Evolutionary conservation across 2,113 vertebrate species (phyloP), one percentile per base, ranked within the genome.

Genomic region (Paradisaea rubra): DNA sequence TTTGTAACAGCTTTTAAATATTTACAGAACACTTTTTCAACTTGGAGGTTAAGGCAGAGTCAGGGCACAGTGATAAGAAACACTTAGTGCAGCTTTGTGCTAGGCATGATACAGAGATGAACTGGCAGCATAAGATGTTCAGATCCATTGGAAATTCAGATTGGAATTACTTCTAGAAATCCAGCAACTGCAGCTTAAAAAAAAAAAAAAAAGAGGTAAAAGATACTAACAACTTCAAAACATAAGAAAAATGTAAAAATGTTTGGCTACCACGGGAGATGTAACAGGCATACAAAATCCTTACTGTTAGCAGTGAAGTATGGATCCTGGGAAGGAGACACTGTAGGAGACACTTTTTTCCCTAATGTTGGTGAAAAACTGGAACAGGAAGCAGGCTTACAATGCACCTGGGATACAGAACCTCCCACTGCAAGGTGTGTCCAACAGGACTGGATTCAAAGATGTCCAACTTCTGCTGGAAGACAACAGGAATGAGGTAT

Each of bases 11-110:
- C 87, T 96, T 86, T 53, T 25, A 25, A 86, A 39, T 91, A 95
- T 93, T 90, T 93, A 96, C 95, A 97, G 39, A 60, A 86, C 52
- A 63, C 60, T 86, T 85, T 31, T 68, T 57, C 71, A 83, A 6
- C 39, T 47, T 25, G 1, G 6, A 88, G 49, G 44, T 96, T 95
- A 96, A 97, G 96, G 95, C 96, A 95, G 91, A 96, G 91, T 81
- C 79, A 86, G 96, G 91, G 91, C 96, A 95, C 94, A 94, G 94
- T 91, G 94, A 63, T 91, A 86, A 94, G 93, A 87, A 92, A 94
- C 89, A 86, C 83, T 80, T 86, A 50, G 95, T 94, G 89, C 87
- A 88, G 89, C 61, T 95, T 72, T 80, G 72, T 70, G 86, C 49
- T 85, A 72, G 78, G 74, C 63, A 9, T 45, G 74, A 59, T 33